Base-by-base conservation (phyloP, 1,140 invertebrate species). In the Archegozetes longisetosus region DNA sequence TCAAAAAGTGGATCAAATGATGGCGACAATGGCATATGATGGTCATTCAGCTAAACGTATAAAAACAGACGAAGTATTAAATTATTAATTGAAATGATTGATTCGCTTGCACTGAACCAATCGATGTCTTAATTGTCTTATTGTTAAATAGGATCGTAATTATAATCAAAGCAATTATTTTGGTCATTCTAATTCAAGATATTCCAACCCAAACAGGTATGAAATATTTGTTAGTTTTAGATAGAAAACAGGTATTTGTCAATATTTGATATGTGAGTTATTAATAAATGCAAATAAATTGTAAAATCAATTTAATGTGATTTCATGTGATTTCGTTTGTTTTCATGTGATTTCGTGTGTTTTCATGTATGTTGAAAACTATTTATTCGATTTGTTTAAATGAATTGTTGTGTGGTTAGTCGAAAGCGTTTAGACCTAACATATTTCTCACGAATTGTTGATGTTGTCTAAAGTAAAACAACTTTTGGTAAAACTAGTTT, bases 161-260 rank as follows among this genome's bases (percentile, higher is more conserved):
- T 60, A 58, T 26, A 29, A 28, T 25, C 14, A 24, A 20, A 53
- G 56, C 28, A 54, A 24, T 23, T 60, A 60, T 27, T 60, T 54
- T 55, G 54, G 58, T n/a, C 58, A 60, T 48, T 56, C 58, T 3
- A 60, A 60, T 55, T 60, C 58, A 9, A n/a, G 58, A 17, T 60
- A 60, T 40, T 49, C 57, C 23, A 47, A 47, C 2, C 27, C 49
- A 26, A 20, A 40, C 48, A 49, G 57, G 57, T 58, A 32, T 1
- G 20, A 3, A 22, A 1, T 3, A 2, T 58, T 50, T 14, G 17
- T 29, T 3, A 2, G 4, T 4, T 52, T n/a, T n/a, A 28, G 4
- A 6, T 6, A 52, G n/a, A 9, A 40, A 40, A 40, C 6, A 40
- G 17, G 17, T 17, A 40, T 40, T 40, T 40, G 32, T 40, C 32